Percentiles rank a stretch among this genome's conserved stretches.
These are phyloP conservation scores for Eurytemora carolleeae DNA, from an alignment of 1,140 invertebrate species.

Conservation along the genomic window DNA sequence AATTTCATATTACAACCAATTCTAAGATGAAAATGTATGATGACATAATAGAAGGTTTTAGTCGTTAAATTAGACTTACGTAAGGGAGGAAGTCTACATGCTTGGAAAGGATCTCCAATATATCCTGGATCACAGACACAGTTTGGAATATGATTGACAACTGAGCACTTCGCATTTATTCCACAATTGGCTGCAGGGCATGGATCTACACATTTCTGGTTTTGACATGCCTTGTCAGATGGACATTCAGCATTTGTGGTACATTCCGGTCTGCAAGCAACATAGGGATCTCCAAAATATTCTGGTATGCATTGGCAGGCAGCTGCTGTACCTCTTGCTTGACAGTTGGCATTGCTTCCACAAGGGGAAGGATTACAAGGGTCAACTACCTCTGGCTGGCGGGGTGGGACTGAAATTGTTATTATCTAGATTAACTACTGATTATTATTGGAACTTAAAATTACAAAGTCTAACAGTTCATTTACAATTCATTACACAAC, in stretches of 20 bases:
- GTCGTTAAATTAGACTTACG: neutral
- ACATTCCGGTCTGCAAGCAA: constrained; percentile 56
- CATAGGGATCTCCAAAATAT: constrained; percentile 45
- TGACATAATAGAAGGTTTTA: too few species aligned
- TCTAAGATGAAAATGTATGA: too few species aligned
- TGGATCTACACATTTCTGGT: constrained; percentile 5
- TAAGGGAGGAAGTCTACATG: constrained; percentile 33
- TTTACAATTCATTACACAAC: neutral
- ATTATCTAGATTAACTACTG: neutral
- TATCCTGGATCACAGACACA: constrained; percentile 42
- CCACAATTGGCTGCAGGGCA: constrained; percentile 17
- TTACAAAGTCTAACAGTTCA: neutral
- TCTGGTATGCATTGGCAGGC: constrained; percentile 40
- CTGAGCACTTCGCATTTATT: constrained; percentile 19
- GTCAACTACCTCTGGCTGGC: constrained; percentile 18
- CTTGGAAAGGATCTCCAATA: constrained; percentile 39
- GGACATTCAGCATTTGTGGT: constrained; percentile 54
- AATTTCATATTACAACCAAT: too few species aligned
- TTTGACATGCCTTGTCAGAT: constrained; percentile 45
- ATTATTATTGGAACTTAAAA: neutral
- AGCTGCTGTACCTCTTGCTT: constrained; percentile 37
- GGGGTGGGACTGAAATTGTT: constrained; percentile 15
- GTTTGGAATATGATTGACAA: constrained; percentile 29
- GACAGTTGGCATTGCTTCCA: constrained; percentile 51
- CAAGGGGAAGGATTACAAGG: constrained; percentile 36